Evolutionary conservation across 2,797 vertebrate species (phyloP).

Genomic region (Vultur gryphus): DNA sequence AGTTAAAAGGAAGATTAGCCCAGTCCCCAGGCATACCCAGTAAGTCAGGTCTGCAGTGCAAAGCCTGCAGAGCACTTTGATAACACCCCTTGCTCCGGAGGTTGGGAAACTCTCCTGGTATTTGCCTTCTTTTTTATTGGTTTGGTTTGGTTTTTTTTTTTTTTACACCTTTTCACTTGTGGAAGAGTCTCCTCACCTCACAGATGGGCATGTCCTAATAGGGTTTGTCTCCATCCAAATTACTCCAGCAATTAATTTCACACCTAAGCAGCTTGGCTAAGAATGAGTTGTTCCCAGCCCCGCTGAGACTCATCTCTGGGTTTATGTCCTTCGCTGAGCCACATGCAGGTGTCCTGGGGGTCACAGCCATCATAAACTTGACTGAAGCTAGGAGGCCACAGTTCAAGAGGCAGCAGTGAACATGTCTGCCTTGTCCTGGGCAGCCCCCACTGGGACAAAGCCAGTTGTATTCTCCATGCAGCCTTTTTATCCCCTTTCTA

Average conservation of each 20-base stretch:
- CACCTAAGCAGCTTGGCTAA: not conserved
- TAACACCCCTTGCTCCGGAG: not conserved
- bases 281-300: not conserved
- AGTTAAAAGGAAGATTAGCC: not conserved
- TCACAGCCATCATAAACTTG: not conserved
- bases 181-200: not conserved
- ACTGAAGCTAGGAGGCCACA: not conserved
- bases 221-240: not conserved
- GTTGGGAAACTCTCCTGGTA: fast-evolving
- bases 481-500: not conserved
- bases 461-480: not conserved
- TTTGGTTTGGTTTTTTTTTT: too few relatives aligned
- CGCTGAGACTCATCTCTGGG: not conserved
- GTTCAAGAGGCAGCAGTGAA: not conserved
- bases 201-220: not conserved
- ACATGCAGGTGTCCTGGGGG: not conserved
- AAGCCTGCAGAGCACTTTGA: not conserved
- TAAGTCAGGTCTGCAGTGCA: not conserved
- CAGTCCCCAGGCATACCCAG: too few relatives aligned
- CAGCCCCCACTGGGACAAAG: not conserved
- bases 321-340: not conserved
- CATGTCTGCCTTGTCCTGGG: not conserved
- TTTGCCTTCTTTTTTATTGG: not conserved
- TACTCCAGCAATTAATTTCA: not conserved
- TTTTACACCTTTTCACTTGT: not conserved